Base-by-base conservation (phyloP, 2,888 invertebrate genomes). In the Acleris cristana region DNA sequence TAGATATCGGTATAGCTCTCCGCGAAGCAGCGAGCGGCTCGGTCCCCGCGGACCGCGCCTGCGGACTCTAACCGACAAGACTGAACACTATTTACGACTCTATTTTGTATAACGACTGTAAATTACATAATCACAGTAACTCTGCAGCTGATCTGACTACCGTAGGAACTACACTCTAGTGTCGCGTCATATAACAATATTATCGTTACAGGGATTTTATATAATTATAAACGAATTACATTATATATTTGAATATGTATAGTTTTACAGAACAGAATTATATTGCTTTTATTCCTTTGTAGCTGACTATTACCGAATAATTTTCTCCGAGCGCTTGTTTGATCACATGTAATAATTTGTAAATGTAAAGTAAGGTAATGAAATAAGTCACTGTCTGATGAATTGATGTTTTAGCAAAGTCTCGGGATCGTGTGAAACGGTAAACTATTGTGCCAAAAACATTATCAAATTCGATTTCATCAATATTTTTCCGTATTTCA, bases 131-230 rank as follows among this genome's bases (percentile, higher is more conserved):
- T 81, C 84, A 82, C 85, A 86, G 79, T 79, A 78, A 82, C 72
- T 76, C 84, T 57, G 74, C 79, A 79, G 75, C 67, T 76, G 73
- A 74, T 70, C 75, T 72, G 73, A 51, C 74, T 68, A 72, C 80
- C 79, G 77, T 82, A 79, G 79, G 71, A 65, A 71, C 54, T 71
- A 76, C 77, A 77, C 76, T 79, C 74, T 85, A 86, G 85, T 81
- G 86, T 87, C 89, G 86, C 88, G 82, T 87, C 90, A 89, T 85
- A 81, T 87, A 85, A 91, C 90, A 92, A 91, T 92, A 92, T 90
- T 89, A 86, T 90, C 87, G 89, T 90, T 92, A 92, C 92, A 92
- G 92, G 92, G 92, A 92, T 92, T 92, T 92, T 91, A 90, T 90
- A 91, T 91, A 67, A 67, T 67, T 67, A 88, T 88, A 85, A 90